Evolutionary conservation across 2,888 invertebrate genomes (phyloP).

Genomic region (Eurois occulta): DNA sequence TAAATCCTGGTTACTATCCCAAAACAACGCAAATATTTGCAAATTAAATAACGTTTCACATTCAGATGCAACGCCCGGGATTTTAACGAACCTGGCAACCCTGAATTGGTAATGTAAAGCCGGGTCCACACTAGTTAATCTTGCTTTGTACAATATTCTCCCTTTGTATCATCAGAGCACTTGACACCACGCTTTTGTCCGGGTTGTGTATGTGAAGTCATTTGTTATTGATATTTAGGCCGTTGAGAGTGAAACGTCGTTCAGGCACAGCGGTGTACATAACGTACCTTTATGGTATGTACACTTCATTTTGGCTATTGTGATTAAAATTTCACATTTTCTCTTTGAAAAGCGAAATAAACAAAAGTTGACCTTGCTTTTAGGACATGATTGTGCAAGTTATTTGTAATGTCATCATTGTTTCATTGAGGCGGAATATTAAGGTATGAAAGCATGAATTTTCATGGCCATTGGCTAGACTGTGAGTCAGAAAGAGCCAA

Average conservation of each 20-base stretch:
- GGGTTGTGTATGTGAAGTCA: conserved; percentile 57
- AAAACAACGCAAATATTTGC: conserved; percentile 22
- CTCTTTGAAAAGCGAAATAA: conserved; percentile 4
- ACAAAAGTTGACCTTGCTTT: conserved; percentile 16
- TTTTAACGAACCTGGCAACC: conserved; percentile 57
- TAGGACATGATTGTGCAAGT: neutral
- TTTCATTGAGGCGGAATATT: conserved; percentile 13
- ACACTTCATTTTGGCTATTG: conserved; percentile 18
- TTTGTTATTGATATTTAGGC: conserved; percentile 65
- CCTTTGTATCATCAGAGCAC: conserved; percentile 67
- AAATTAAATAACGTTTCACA: conserved; percentile 59
- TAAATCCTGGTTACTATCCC: conserved; percentile 7
- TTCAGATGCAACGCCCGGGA: conserved; percentile 45
- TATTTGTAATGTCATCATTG: conserved; percentile 11
- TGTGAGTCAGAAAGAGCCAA: conserved; percentile 42
- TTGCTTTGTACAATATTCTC: conserved; percentile 63
- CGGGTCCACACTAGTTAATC: conserved; percentile 67
- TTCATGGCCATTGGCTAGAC: conserved; percentile 47
- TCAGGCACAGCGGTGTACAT: conserved; percentile 11
- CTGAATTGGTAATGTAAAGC: conserved; percentile 65
- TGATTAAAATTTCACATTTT: conserved; percentile 16
- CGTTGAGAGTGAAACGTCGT: conserved; percentile 50
- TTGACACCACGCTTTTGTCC: conserved; percentile 64
- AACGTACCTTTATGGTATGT: conserved; percentile 36
- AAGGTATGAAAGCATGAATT: conserved; percentile 1